Evolutionary conservation across 2,797 vertebrate species (phyloP), one percentile per base, ranked within the genome.

Genomic region (Intellagama lesueurii): DNA sequence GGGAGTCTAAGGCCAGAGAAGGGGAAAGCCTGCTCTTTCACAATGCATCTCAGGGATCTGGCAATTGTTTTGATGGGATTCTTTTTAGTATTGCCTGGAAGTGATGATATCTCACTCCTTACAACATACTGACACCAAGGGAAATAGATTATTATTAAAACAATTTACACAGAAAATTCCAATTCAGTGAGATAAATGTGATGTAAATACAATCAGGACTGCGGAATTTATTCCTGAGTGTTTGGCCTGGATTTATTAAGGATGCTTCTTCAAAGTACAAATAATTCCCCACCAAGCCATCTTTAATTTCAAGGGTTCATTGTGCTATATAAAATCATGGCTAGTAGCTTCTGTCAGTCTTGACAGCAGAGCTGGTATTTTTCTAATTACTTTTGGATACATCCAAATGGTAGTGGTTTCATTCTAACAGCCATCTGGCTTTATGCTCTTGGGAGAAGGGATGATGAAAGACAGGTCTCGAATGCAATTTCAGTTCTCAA

Each of bases 401-500:
- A 24, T 77, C 24, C 32, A 60, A 56, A 68, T 35, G n/a, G 49
- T 60, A 49, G 40, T 40, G 60, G 28, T 47, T 60, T 26, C 60
- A 78, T 78, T 60, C 35, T 7, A 81, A 60, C 32, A 47, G 52
- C 47, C 17, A 16, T 69, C 49, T 60, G 56, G 24, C 83, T 89
- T 73, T 81, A 35, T 60, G 32, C 17, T 84, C 26, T 52, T 78
- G 56, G 69, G 47, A 78, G 40, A 60, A 9, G 30, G 1, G 1
- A 72, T 69, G 69, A 85, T 70, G 82, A 88, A 80, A 85, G 47
- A 77, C 60, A 75, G 78, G 32, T 87, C 7, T 40, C 73, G 30
- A 47, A 14, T 70, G 32, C 87, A 90, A 77, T 88, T 86, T 12
- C 72, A 52, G 69, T 87, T 82, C 26, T 82, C 76, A 44, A 32